phyloP scores from a whole-genome alignment of 2,888 invertebrate genomes.

The Nebria brevicollis region DNA sequence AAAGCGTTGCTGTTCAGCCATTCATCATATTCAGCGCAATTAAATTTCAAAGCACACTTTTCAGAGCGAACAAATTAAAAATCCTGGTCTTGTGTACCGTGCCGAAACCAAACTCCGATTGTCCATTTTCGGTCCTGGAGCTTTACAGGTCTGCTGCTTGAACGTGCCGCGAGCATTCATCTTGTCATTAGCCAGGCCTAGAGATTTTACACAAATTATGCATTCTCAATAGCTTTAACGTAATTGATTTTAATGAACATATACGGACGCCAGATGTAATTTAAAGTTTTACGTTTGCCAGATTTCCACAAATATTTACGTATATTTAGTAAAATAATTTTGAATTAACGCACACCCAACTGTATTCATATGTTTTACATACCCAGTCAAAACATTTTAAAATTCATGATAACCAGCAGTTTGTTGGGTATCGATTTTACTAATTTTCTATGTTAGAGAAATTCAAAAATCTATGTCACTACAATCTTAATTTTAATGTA shows the following conservation, averaged over 20 bases:
- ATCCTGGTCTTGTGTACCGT: constrained; percentile 35
- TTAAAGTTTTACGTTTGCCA: neutral
- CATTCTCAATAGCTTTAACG: neutral
- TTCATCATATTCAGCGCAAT: constrained; percentile 55
- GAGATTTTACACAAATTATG: neutral
- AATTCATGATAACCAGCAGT: no score
- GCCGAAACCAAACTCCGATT: constrained; percentile 5
- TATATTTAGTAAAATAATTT: neutral
- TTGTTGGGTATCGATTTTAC: no score
- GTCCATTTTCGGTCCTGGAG: neutral
- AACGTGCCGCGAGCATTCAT: neutral
- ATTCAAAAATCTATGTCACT: no score
- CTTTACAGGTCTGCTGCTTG: neutral
- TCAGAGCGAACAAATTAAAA: constrained; percentile 25
- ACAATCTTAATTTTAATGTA: no score
- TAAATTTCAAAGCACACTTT: constrained; percentile 54
- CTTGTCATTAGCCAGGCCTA: neutral
- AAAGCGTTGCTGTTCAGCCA: constrained; percentile 48
- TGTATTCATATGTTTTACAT: no score
- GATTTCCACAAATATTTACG: neutral
- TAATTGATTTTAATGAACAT: constrained; percentile 1
- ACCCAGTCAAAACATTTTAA: no score
- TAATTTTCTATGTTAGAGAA: no score
- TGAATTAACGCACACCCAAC: neutral
- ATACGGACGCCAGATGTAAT: neutral